A percentile compares a stretch with the other conserved stretches of the same genome.
phyloP scores from a whole-genome alignment of 2,113 vertebrate genomes.

The Drymodes brunneopygia region DNA sequence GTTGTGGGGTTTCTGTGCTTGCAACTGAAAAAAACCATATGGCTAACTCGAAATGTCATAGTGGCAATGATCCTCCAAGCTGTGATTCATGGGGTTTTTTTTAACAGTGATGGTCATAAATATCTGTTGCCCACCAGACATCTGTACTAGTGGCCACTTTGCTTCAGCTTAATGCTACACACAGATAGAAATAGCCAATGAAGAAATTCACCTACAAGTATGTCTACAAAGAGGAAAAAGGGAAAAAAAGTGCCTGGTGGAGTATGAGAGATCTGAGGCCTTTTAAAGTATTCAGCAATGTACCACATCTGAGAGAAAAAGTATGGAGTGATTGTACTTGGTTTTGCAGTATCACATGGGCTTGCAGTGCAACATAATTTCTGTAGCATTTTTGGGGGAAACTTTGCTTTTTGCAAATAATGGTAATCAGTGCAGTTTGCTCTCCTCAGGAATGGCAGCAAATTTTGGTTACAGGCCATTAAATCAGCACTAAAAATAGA shows the following conservation, averaged over 20 bases:
- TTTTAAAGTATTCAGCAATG: neutral
- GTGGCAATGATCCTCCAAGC: neutral
- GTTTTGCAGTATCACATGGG: neutral
- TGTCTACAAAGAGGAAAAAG: neutral
- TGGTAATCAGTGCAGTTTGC: neutral
- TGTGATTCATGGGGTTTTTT: constrained; percentile 16
- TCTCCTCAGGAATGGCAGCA: constrained; percentile 36
- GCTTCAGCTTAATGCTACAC: neutral
- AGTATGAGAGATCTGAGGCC: neutral
- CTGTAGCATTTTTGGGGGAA: neutral
- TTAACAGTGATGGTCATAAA: neutral
- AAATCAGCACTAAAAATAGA: constrained; percentile 71
- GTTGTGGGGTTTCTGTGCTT: neutral
- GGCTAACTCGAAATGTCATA: neutral
- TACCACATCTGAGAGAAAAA: neutral
- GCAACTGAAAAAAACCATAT: neutral
- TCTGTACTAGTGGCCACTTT: neutral
- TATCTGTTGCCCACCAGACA: neutral
- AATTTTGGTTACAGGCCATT: constrained; percentile 52
- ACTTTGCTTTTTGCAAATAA: neutral
- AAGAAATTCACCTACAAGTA: neutral
- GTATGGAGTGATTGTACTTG: neutral
- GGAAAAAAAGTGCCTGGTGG: neutral
- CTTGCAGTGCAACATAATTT: neutral
- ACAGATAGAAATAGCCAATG: neutral